Evolutionary conservation across 1,140 invertebrate species (phyloP).

Genomic region (Plutomurus gul): DNA sequence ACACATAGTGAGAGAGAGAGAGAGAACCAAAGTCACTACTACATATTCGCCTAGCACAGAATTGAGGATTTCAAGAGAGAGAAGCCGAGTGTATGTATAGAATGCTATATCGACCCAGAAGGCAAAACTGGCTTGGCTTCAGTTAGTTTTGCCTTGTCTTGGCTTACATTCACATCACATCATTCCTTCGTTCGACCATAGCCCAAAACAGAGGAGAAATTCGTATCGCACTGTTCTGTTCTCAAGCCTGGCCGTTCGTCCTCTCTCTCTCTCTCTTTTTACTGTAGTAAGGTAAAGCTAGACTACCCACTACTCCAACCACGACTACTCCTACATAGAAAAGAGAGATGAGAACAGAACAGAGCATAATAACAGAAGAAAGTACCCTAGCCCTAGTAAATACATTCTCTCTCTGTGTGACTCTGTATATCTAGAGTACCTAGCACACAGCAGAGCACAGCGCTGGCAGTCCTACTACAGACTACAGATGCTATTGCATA

Average conservation of each 20-base stretch:
- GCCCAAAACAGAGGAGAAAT: constrained; percentile 8
- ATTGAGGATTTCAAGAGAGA: too few relatives aligned
- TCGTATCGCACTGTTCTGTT: neutral
- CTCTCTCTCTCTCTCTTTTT: too few relatives aligned
- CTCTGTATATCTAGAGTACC: neutral
- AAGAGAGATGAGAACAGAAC: neutral
- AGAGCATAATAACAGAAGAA: constrained; percentile 20
- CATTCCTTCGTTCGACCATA: constrained; percentile 4
- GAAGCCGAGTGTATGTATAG: neutral
- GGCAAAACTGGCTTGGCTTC: neutral
- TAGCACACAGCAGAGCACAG: too few relatives aligned
- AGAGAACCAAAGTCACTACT: too few relatives aligned
- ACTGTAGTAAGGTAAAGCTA: too few relatives aligned
- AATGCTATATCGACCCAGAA: constrained; percentile 12
- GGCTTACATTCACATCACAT: constrained; percentile 23
- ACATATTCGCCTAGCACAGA: too few relatives aligned
- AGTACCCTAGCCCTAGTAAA: neutral
- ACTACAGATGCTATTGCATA: too few relatives aligned
- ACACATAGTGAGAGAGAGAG: neutral
- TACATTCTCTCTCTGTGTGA: neutral
- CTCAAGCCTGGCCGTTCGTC: too few relatives aligned
- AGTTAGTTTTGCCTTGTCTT: neutral
- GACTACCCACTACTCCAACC: neutral
- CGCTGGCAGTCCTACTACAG: too few relatives aligned
- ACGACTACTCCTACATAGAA: neutral